A percentile compares a stretch with the other conserved stretches of the same genome.
phyloP scores from a whole-genome alignment of 2,113 vertebrate species.

The Albula goreensis region DNA sequence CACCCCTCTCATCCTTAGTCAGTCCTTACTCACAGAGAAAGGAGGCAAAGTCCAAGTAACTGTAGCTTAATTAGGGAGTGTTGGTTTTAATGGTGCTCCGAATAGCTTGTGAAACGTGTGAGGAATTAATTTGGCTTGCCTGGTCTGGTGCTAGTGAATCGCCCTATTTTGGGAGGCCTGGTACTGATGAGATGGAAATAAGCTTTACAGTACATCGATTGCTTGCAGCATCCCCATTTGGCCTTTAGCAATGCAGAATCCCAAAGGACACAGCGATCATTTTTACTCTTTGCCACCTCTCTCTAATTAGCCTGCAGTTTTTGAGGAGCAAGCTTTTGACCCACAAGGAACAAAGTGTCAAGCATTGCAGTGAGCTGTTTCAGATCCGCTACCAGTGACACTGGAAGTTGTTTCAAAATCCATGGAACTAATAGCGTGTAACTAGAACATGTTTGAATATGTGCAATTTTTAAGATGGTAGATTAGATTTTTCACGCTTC shows the following conservation, averaged over 20 bases:
- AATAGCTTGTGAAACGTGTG: neutral
- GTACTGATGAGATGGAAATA: neutral
- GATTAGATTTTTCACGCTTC: neutral
- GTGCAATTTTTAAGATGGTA: too few species aligned
- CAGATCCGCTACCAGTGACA: neutral
- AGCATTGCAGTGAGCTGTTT: neutral
- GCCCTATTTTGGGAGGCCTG: neutral
- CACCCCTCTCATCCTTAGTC: neutral
- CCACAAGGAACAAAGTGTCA: neutral
- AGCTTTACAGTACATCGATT: neutral
- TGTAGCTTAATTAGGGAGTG: neutral
- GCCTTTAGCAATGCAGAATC: neutral
- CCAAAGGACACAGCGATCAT: neutral
- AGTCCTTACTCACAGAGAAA: neutral
- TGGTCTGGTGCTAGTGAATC: neutral
- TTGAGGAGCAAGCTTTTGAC: neutral
- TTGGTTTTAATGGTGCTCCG: neutral
- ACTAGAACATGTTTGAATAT: neutral
- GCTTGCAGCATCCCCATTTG: neutral
- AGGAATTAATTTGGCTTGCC: neutral
- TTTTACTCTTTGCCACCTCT: neutral
- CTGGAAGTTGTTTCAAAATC: neutral
- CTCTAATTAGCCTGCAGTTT: neutral
- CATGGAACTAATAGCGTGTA: neutral
- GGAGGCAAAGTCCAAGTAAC: neutral